Percentiles rank a stretch among this genome's conserved stretches.
These are phyloP conservation scores for Phaethon lepturus DNA, from an alignment of 2,113 vertebrate species.

Conservation along the genomic window DNA sequence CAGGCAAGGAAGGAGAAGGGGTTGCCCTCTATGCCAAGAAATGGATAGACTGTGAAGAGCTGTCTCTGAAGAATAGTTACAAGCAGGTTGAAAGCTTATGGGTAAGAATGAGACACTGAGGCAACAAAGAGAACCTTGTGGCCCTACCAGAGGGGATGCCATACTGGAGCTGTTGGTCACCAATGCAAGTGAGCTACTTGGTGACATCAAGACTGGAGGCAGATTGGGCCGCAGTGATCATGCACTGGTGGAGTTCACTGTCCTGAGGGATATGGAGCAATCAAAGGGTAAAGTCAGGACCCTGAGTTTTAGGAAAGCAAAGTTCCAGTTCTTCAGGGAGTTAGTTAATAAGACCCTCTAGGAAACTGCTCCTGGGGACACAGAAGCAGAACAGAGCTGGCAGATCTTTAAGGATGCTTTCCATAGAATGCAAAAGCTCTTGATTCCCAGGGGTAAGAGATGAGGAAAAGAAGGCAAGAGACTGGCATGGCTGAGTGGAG, in stretches of 20 bases:
- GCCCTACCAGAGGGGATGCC: neutral
- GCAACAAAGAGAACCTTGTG: neutral
- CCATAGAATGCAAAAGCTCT: neutral
- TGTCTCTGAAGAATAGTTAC: neutral
- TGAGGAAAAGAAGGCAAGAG: neutral
- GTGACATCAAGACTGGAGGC: neutral
- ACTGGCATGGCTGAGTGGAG: accelerated
- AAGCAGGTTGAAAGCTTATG: neutral
- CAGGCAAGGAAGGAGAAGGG: too few species aligned
- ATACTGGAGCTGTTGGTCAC: neutral
- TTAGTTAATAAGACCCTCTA: neutral
- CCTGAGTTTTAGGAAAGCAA: neutral
- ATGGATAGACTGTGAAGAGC: neutral
- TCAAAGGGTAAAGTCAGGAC: neutral
- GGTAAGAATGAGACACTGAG: neutral
- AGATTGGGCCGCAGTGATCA: neutral
- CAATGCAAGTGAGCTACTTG: neutral
- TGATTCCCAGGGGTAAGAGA: neutral
- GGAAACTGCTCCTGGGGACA: neutral
- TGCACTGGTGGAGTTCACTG: too few species aligned
- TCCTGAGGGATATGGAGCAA: neutral
- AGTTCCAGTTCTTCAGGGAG: neutral
- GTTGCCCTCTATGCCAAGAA: neutral
- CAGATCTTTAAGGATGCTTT: neutral
- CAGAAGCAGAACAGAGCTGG: neutral